Percentiles rank a stretch among this genome's conserved stretches.
Evolutionary conservation across 2,888 invertebrate genomes (phyloP).

Genomic region (Drosophila limbata): DNA sequence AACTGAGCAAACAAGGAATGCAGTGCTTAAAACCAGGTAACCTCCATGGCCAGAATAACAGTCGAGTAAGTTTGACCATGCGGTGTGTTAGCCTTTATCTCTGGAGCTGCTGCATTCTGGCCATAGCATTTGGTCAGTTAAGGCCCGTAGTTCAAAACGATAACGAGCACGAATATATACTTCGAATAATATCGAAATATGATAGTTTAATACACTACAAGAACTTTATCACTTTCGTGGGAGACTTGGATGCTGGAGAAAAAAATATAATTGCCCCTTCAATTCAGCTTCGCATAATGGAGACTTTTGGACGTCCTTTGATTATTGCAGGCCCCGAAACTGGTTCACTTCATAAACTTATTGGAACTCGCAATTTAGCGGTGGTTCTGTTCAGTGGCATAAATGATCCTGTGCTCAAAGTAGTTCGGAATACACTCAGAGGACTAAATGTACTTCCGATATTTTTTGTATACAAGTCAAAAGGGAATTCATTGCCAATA

Average conservation of each 20-base stretch:
- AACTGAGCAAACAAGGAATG: slow-evolving; percentile 22
- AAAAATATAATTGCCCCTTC: neutral
- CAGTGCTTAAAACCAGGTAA: neutral
- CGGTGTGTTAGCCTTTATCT: slow-evolving; percentile 14
- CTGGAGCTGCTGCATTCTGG: slow-evolving; percentile 6
- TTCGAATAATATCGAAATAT: neutral
- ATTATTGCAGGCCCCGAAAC: slow-evolving; percentile 12
- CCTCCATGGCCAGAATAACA: neutral
- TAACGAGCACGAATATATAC: neutral
- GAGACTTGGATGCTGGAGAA: neutral
- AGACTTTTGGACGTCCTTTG: slow-evolving; percentile 18
- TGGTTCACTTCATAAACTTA: neutral
- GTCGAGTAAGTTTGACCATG: slow-evolving; percentile 34
- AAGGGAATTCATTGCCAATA: neutral
- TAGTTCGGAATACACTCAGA: neutral
- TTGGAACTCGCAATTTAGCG: neutral
- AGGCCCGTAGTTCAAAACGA: slow-evolving; percentile 1
- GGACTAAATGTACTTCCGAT: neutral
- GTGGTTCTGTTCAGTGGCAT: neutral
- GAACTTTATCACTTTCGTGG: slow-evolving; percentile 9
- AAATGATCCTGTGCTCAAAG: neutral
- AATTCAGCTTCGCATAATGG: slow-evolving; percentile 9
- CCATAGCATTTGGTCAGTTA: slow-evolving; percentile 2
- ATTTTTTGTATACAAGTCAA: slow-evolving; percentile 11
- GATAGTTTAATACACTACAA: neutral